phyloP scores from a whole-genome alignment of 1,140 invertebrate species.

The Anastrepha ludens region DNA sequence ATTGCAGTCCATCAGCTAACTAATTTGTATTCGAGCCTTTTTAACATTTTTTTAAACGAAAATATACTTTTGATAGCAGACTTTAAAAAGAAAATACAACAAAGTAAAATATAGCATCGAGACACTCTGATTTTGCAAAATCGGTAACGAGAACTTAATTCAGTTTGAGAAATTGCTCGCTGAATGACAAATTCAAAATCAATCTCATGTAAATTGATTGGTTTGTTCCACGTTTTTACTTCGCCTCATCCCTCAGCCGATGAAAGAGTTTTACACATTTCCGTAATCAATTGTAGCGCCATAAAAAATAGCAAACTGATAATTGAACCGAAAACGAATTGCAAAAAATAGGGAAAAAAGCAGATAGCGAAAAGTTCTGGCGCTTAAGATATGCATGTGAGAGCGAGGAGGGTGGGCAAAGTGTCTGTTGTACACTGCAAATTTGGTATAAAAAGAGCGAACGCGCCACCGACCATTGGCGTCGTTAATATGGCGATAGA shows the following conservation, averaged over 20 bases:
- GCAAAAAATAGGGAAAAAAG: not conserved
- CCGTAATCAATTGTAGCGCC: constrained; percentile 38
- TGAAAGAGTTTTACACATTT: not conserved
- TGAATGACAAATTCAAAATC: too few relatives aligned
- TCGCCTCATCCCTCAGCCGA: too few relatives aligned
- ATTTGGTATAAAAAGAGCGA: not conserved
- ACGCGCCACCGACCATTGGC: not conserved
- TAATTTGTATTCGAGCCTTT: too few relatives aligned
- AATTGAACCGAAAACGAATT: constrained; percentile 14
- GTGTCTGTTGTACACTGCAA: not conserved
- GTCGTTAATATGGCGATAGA: not conserved
- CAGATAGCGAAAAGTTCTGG: not conserved
- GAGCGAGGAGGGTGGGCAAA: not conserved
- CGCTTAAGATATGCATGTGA: not conserved
- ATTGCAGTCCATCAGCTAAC: too few relatives aligned
- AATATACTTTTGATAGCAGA: too few relatives aligned
- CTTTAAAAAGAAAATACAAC: too few relatives aligned
- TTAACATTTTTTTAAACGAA: too few relatives aligned
- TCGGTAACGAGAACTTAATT: too few relatives aligned
- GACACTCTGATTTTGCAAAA: too few relatives aligned
- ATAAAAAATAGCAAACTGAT: constrained; percentile 9
- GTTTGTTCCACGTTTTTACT: not conserved
- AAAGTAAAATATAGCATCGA: too few relatives aligned
- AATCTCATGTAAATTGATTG: not conserved
- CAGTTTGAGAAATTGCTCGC: too few relatives aligned